A percentile compares a stretch with the other conserved stretches of the same genome.
Conservation (phyloP, 2,797 vertebrate species). For the Tangara arthus region DNA sequence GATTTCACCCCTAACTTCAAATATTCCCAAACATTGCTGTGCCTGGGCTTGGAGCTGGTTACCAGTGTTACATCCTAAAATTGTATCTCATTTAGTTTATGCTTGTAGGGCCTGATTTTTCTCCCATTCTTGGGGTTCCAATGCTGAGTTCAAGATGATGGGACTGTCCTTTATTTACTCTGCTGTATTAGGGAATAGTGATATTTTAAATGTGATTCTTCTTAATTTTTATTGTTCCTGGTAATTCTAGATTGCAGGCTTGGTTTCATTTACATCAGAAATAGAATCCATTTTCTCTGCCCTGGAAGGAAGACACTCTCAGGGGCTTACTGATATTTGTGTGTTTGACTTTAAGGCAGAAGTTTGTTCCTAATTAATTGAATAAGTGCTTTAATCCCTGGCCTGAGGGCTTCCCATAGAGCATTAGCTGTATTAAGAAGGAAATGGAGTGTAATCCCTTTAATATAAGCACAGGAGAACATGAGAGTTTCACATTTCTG, state of each 20-base stretch:
- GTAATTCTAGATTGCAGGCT: neutral
- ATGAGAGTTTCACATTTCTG: conserved; percentile 63
- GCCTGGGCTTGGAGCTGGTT: neutral
- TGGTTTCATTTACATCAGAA: conserved; percentile 45
- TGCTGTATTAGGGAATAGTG: neutral
- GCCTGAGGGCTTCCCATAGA: conserved; percentile 77
- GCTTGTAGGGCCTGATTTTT: neutral
- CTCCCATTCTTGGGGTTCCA: neutral
- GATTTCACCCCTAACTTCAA: conserved; percentile 19
- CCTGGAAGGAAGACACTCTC: conserved; percentile 53
- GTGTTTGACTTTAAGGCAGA: conserved; percentile 68
- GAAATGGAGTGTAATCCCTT: conserved; percentile 83
- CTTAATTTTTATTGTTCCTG: neutral
- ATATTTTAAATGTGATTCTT: neutral
- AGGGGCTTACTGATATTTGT: conserved; percentile 67
- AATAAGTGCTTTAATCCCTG: conserved; percentile 78
- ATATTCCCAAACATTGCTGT: neutral
- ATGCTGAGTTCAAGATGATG: neutral
- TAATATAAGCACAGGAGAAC: conserved; percentile 75
- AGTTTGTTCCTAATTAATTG: conserved; percentile 79
- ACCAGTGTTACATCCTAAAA: neutral
- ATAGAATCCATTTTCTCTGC: conserved; percentile 17
- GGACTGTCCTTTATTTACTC: neutral
- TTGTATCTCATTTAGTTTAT: neutral
- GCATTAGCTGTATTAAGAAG: conserved; percentile 79